Base-by-base conservation (phyloP, 2,888 invertebrate genomes). In the Diploptera punctata region DNA sequence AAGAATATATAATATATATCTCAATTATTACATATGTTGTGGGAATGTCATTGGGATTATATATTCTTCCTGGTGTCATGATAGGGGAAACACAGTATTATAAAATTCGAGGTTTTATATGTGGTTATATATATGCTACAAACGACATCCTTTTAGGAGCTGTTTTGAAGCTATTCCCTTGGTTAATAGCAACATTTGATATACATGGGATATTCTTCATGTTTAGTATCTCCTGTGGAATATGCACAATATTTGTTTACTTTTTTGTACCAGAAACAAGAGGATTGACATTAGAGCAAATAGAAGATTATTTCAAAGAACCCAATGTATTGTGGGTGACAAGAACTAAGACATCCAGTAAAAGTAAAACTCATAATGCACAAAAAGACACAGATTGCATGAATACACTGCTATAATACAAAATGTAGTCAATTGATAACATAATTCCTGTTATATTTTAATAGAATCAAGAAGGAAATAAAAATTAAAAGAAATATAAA, bases 251-350 rank as follows among this genome's bases (percentile, higher is more conserved):
- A 1, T 89, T 91, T 65, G 83, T 92, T 73, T 92, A 88, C 80
- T 82, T 92, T 0, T 84, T 91, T 72, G 82, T 93, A 47, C 93
- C 93, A 10, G 93, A 93, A 83, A 93, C 93, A 0, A 92, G 90
- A 80, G 89, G 90, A 38, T 87, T 88, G 73, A 89, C 89, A 5
- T 82, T 93, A 49, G 85, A 89, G 69, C 89, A 93, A 81, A 93
- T 93, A 76, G 93, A 93, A 81, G 91, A 93, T 83, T 93, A 93
- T 81, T 93, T 93, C 79, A 87, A 89, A 77, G 88, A 89, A 77
- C 82, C 87, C 47, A 90, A 89, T 79, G 85, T 89, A 16, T 38
- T 74, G 70, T 74, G 74, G 74, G 44, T 72, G 21, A 65, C 43
- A 4, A 65, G 65, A 19, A n/a, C n/a, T n/a, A n/a, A n/a, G n/a